Evolutionary conservation across 1,140 invertebrate genomes (phyloP), one percentile per base, ranked within the genome.

Genomic region (Drosophila chauvacae): DNA sequence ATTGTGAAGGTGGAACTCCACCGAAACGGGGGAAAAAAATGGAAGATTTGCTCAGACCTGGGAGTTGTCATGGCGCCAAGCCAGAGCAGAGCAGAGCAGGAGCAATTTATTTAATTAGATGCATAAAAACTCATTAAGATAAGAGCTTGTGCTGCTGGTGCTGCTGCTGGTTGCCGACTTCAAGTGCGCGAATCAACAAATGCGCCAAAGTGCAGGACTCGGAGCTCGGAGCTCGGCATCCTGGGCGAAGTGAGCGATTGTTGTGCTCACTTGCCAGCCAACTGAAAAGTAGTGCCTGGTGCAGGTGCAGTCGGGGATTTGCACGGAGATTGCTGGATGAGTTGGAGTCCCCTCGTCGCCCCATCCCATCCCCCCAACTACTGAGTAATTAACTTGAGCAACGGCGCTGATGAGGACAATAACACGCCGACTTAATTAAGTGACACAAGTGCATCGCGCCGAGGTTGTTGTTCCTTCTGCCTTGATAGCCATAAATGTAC

Each of bases 31-130:
- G 33, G 0, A 6, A 37, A 48, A 65, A 77, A 80, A 56, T 56
- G 56, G 41, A 45, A 68, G 53, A 77, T 74, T 71, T 80, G 42
- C 48, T 39, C 35, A 63, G 53, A 50, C 47, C 66, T 80, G 53
- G 53, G 55, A 73, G 84, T 87, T 87, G 83, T 87, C 84, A 88
- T 87, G 84, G 77, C 76, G 80, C 71, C 56, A 42, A 23, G 37
- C 35, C 62, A 14, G 65, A 78, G 81, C 30, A 2, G 30, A 30
- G 30, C 30, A 30, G 33, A 79, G 86, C 51, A 55, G 60, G 87
- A 86, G 86, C 82, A 90, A 90, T 90, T 90, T 90, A 90, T 90
- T 90, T 90, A 90, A 90, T 90, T 90, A 90, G 86, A 90, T 90
- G 86, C 86, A 90, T 90, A 90, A 90, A 80, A 90, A 82, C 86